Percentiles rank a stretch among this genome's conserved stretches.
phyloP scores from a whole-genome alignment of 2,888 invertebrate species.

The Pseudanteris insignis region DNA sequence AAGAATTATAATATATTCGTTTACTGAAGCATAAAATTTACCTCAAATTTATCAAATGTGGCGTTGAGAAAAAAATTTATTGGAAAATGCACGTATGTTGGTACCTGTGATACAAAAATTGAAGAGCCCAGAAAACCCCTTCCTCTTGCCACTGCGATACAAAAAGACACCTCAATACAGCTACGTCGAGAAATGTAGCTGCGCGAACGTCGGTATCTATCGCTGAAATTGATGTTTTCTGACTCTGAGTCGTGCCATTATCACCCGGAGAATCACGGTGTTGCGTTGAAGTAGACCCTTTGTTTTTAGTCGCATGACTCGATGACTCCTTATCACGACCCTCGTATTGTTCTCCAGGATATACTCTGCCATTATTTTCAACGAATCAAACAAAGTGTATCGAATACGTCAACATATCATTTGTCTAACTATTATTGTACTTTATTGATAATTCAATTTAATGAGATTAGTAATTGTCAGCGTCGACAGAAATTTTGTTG shows the following conservation, averaged over 20 bases:
- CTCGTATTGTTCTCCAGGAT: slow-evolving; percentile 24
- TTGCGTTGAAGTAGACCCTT: slow-evolving; percentile 25
- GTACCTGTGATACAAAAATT: slow-evolving; percentile 88
- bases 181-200: slow-evolving; percentile 96
- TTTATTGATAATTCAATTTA: too few relatives aligned
- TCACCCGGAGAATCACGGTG: slow-evolving; percentile 34
- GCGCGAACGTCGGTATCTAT: slow-evolving; percentile 73
- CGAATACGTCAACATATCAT: too few relatives aligned
- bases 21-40: too few relatives aligned
- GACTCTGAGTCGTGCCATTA: slow-evolving; percentile 36
- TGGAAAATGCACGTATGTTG: too few relatives aligned
- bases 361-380: slow-evolving; percentile 16
- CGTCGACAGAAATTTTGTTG: too few relatives aligned
- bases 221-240: slow-evolving; percentile 50
- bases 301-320: slow-evolving; percentile 10
- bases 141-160: slow-evolving; percentile 98
- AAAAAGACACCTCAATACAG: slow-evolving; percentile 93
- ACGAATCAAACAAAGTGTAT: too few relatives aligned
- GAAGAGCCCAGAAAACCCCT: slow-evolving; percentile 96
- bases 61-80: too few relatives aligned
- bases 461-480: too few relatives aligned
- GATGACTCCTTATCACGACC: slow-evolving; percentile 21
- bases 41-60: too few relatives aligned
- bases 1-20: too few relatives aligned
- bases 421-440: not conserved